phyloP scores from a whole-genome alignment of 2,888 invertebrate species.

The Harmothoe impar region DNA sequence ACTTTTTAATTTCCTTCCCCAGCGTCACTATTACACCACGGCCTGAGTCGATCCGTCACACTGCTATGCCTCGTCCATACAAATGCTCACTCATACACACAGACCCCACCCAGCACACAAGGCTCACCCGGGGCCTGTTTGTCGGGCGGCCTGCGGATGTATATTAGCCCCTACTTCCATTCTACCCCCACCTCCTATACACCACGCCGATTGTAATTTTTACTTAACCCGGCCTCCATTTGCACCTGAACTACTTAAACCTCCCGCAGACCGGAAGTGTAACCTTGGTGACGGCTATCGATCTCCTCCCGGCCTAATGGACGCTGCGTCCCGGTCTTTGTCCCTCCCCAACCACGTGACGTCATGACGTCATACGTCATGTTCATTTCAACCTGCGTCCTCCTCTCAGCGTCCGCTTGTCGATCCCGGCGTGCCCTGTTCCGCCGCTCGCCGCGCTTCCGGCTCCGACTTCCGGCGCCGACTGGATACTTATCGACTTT shows the following conservation, averaged over 20 bases:
- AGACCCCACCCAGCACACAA: neutral
- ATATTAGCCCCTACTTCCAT: neutral
- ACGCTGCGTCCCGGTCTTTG: conserved; percentile 26
- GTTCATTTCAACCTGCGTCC: conserved; percentile 32
- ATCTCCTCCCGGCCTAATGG: conserved; percentile 10
- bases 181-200: neutral
- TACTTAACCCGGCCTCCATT: conserved; percentile 52
- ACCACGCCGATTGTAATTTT: neutral
- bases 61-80: neutral
- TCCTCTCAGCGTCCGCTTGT: neutral
- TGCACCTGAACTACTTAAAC: conserved; percentile 55
- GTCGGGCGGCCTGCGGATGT: neutral
- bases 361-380: conserved; percentile 34
- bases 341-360: neutral
- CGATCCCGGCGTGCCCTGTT: conserved; percentile 15
- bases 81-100: neutral
- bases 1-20: neutral
- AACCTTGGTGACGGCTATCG: conserved; percentile 41
- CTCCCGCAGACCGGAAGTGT: conserved; percentile 42
- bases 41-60: neutral
- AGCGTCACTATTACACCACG: neutral
- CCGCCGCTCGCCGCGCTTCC: conserved; percentile 28
- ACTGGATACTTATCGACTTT: conserved; percentile 54
- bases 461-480: conserved; percentile 22
- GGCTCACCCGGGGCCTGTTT: neutral